Conservation (phyloP, 2,797 vertebrate species). For the Sebastes kiyomatsui region DNA sequence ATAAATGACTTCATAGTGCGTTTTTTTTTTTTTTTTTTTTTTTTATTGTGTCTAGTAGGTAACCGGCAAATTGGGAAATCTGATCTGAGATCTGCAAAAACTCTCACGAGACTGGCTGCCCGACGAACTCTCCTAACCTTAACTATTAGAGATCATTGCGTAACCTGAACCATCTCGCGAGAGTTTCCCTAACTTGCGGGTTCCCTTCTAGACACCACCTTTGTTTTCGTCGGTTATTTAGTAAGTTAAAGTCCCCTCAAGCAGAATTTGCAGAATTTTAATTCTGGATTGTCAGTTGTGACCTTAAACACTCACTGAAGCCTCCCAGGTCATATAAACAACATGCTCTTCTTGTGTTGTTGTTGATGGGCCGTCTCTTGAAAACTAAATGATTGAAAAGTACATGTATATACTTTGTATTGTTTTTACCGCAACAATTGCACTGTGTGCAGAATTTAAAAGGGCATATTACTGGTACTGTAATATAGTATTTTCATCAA, state of each 20-base stretch:
- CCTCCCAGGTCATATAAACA: not conserved
- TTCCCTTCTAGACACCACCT: not conserved
- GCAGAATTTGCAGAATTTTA: not conserved
- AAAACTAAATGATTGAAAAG: not conserved
- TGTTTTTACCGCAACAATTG: conserved; percentile 6
- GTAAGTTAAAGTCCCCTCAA: conserved; percentile 11
- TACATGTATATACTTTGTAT: not conserved
- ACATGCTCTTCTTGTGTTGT: not conserved
- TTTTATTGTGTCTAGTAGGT: no score
- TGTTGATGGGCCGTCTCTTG: not conserved
- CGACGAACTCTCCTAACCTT: no score
- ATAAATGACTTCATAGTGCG: not conserved
- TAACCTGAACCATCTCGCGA: no score
- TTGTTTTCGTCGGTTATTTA: not conserved
- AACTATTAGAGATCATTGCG: no score
- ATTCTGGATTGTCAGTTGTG: not conserved
- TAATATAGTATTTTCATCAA: not conserved
- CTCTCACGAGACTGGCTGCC: no score
- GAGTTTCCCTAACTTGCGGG: no score
- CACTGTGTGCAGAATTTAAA: not conserved
- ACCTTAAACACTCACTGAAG: not conserved
- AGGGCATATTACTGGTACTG: not conserved
- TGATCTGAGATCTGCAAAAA: no score
- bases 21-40: no score
- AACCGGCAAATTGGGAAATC: no score